Conservation (phyloP, 2,797 vertebrate species). For the Catharus ustulatus region DNA sequence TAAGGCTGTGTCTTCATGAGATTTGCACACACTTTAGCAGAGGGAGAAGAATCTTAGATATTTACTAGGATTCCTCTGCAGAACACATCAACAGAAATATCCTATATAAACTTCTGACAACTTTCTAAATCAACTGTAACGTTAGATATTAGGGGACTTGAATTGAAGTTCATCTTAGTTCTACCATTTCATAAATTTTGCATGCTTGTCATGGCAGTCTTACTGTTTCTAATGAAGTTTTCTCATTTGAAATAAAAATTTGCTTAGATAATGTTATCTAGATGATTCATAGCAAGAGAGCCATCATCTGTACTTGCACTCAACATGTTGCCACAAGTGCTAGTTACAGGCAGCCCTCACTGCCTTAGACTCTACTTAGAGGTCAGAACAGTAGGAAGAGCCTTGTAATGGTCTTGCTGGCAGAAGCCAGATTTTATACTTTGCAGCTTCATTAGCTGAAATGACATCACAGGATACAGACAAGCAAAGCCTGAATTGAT, state of each 20-base stretch:
- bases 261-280: neutral
- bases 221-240: neutral
- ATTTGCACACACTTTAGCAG: neutral
- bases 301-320: neutral
- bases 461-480: slow-evolving; percentile 49
- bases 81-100: neutral
- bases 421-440: slow-evolving; percentile 27
- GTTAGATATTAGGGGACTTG: neutral
- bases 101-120: neutral
- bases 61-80: neutral
- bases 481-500: slow-evolving; percentile 44
- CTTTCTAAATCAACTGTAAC: neutral
- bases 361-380: neutral
- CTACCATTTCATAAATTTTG: neutral
- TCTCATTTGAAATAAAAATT: neutral
- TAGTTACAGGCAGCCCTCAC: neutral
- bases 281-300: neutral
- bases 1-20: neutral
- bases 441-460: slow-evolving; percentile 48
- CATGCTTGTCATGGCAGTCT: neutral
- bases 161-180: neutral
- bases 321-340: neutral
- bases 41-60: neutral
- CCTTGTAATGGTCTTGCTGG: slow-evolving; percentile 5
- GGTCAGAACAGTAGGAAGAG: slow-evolving; percentile 28